phyloP scores from a whole-genome alignment of 2,797 vertebrate genomes.

The Champsocephalus gunnari region DNA sequence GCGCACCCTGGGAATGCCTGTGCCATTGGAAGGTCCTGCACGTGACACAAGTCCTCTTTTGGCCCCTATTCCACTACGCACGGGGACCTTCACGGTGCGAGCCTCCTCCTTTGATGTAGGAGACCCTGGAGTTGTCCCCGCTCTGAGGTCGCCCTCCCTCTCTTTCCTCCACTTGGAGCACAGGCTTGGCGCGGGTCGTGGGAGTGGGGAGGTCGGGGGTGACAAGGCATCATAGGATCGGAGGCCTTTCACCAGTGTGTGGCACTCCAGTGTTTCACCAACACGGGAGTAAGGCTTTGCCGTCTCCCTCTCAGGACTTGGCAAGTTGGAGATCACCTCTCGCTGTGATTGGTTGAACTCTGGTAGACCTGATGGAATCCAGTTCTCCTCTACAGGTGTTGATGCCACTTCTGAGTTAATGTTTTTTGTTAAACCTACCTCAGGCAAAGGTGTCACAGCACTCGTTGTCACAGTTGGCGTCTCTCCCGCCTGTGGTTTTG shows the following conservation, averaged over 20 bases:
- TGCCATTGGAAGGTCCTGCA: constrained; percentile 58
- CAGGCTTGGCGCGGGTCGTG: constrained; percentile 78
- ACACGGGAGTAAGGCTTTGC: constrained; percentile 71
- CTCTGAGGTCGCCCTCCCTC: constrained; percentile 72
- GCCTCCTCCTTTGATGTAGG: constrained; percentile 72
- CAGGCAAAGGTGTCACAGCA: constrained; percentile 49
- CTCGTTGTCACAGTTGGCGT: constrained; percentile 19
- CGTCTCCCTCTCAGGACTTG: constrained; percentile 61
- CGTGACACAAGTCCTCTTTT: constrained; percentile 78
- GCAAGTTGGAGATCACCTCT: constrained; percentile 62
- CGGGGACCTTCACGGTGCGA: constrained; percentile 64
- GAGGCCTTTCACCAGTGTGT: constrained; percentile 86
- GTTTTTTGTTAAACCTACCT: constrained; percentile 54
- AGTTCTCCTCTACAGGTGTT: constrained; percentile 56
- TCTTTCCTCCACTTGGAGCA: constrained; percentile 91
- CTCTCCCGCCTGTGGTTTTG: constrained; percentile 31
- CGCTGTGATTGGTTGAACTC: constrained; percentile 67
- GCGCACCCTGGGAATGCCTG: constrained; percentile 72
- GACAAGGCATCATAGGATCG: constrained; percentile 82
- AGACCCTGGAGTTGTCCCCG: constrained; percentile 51
- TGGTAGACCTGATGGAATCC: constrained; percentile 67
- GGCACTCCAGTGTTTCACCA: constrained; percentile 86
- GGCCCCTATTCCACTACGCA: constrained; percentile 72
- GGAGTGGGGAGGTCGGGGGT: constrained; percentile 71
- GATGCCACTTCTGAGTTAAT: constrained; percentile 44